These are phyloP conservation scores for Hydrophis major DNA, from an alignment of 2,797 vertebrate species.

Conservation along the genomic window DNA sequence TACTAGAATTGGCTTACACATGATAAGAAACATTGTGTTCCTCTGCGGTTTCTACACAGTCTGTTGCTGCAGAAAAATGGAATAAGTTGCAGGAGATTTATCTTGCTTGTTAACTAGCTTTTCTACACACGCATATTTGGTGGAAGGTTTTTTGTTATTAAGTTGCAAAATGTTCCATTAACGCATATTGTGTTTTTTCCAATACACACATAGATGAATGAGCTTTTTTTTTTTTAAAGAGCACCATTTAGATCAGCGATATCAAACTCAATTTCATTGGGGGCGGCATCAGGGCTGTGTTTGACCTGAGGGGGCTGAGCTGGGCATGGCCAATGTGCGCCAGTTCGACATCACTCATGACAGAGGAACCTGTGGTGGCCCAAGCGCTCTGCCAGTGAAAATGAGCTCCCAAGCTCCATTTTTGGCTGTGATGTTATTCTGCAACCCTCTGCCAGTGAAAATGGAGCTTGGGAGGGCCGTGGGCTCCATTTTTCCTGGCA, in stretches of 20 bases:
- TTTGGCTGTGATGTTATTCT: too few relatives aligned
- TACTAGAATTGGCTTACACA: constrained; percentile 30
- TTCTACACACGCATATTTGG: not conserved
- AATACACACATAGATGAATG: not conserved
- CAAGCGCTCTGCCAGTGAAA: too few relatives aligned
- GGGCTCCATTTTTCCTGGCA: too few relatives aligned
- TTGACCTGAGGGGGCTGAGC: too few relatives aligned
- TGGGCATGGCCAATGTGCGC: too few relatives aligned
- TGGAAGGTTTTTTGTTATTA: not conserved
- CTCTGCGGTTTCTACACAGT: not conserved
- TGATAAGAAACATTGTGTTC: not conserved
- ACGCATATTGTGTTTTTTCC: not conserved
- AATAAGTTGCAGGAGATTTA: not conserved
- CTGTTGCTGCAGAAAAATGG: not conserved
- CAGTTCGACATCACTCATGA: too few relatives aligned
- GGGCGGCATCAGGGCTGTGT: too few relatives aligned
- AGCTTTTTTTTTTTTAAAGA: not conserved
- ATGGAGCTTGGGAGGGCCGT: too few relatives aligned
- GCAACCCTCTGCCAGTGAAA: too few relatives aligned
- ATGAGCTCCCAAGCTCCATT: too few relatives aligned
- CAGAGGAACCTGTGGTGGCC: too few relatives aligned
- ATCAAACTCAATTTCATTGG: too few relatives aligned
- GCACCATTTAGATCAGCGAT: not conserved
- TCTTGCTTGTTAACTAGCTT: not conserved
- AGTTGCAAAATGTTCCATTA: not conserved